Evolutionary conservation across 1,140 invertebrate genomes (phyloP), one percentile per base, ranked within the genome.

Genomic region (Thaumetopoea pityocampa): DNA sequence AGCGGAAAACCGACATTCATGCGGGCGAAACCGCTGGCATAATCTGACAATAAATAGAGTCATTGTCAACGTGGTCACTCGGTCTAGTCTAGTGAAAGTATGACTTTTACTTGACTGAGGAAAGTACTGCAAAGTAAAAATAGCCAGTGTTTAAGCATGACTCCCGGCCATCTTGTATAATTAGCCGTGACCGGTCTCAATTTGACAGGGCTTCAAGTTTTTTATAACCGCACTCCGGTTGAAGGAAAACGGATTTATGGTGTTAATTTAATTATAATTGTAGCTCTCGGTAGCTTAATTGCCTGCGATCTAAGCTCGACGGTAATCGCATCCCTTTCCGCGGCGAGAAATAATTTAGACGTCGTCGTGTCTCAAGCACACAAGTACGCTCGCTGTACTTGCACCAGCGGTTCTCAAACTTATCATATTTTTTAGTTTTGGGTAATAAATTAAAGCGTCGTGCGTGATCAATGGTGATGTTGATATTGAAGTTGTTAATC

Each of bases 31-130:
- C n/a, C n/a, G n/a, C n/a, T n/a, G n/a, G n/a, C n/a, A n/a, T n/a
- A n/a, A n/a, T n/a, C n/a, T n/a, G n/a, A n/a, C n/a, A n/a, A n/a
- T n/a, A n/a, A n/a, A n/a, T n/a, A n/a, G n/a, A n/a, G n/a, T n/a
- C n/a, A n/a, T n/a, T n/a, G n/a, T n/a, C n/a, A n/a, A n/a, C n/a
- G n/a, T n/a, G n/a, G n/a, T n/a, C n/a, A n/a, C n/a, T n/a, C n/a
- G n/a, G n/a, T n/a, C n/a, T n/a, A n/a, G n/a, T n/a, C n/a, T 8
- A 37, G 35, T 28, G 35, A 37, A 37, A 27, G 35, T 27, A 35
- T 16, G 12, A 37, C 35, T 37, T 37, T 37, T 28, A 37, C 24
- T 37, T 37, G 16, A n/a, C n/a, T n/a, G n/a, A n/a, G n/a, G 24
- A 37, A 28, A 28, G 24, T 37, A 37, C 35, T 27, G 14, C 22